These are phyloP conservation scores for Drosophila pseudoananassae DNA, from an alignment of 1,140 invertebrate genomes.

Conservation along the genomic window DNA sequence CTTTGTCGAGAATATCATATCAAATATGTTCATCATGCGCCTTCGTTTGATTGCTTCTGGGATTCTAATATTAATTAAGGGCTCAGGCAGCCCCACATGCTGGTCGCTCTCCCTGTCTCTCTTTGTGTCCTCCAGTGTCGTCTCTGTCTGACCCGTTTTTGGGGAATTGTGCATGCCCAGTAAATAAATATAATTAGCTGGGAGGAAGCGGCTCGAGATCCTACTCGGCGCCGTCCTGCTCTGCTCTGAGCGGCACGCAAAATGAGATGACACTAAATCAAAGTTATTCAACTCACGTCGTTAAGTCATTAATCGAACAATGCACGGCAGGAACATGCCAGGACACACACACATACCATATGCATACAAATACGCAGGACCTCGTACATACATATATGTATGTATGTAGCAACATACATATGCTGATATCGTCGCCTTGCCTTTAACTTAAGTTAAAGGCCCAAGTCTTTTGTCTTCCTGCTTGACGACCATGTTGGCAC, in stretches of 20 bases:
- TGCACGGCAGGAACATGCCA: conserved; percentile 67
- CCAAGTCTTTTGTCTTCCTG: conserved; percentile 24
- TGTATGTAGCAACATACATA: conserved; percentile 74
- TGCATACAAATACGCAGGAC: background rate
- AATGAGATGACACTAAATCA: conserved; percentile 81
- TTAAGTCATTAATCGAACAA: conserved; percentile 83
- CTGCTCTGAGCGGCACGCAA: conserved; percentile 52
- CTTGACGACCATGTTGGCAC: conserved; percentile 78
- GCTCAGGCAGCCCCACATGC: conserved; percentile 45
- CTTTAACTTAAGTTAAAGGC: conserved; percentile 14
- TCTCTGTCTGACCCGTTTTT: conserved; percentile 3
- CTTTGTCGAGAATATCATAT: conserved; percentile 36
- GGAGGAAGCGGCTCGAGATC: background rate
- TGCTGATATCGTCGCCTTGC: conserved; percentile 69
- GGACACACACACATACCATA: conserved; percentile 17
- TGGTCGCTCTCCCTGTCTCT: background rate
- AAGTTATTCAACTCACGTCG: conserved; percentile 81
- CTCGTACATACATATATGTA: conserved; percentile 23
- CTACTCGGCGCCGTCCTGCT: conserved; percentile 1
- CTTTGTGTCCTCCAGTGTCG: conserved; percentile 1
- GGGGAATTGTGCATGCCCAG: conserved; percentile 44
- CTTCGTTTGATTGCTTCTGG: conserved; percentile 51
- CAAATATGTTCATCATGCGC: conserved; percentile 57
- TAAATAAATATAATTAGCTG: conserved; percentile 80
- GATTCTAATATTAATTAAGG: conserved; percentile 70